Evolutionary conservation across 2,888 invertebrate species (phyloP), one percentile per base, ranked within the genome.

Genomic region (Dolomedes plantarius): DNA sequence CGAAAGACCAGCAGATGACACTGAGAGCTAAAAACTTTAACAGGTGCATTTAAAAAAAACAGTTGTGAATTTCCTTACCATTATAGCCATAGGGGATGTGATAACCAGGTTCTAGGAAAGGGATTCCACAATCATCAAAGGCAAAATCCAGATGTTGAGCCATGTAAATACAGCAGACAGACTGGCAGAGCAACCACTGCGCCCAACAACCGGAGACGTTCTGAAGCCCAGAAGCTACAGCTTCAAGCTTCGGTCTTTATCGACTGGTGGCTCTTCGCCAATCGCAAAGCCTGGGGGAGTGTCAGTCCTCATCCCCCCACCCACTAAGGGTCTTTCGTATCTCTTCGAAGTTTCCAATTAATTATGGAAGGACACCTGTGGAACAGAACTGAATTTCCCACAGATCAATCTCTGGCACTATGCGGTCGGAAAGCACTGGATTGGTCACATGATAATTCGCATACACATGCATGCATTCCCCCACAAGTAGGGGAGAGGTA

Each of bases 321-420:
- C 69, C 64, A 31, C 9, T 13, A 27, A 19, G 32, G 50, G 67
- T 75, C 75, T 65, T 67, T 80, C 72, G 68, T 75, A 50, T 72
- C 50, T 72, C 75, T 80, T 80, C 56, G 65, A 76, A 76, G 86
- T 79, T 76, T 72, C 69, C 88, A 82, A 87, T 88, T 87, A 88
- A 88, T 88, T 87, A 88, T 85, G 79, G 74, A 67, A 65, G 56
- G 69, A 71, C 88, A 88, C 88, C 88, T 88, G 88, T 85, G 69
- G 79, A 41, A 79, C 75, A 71, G 41, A 76, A 71, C 67, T 68
- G 78, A 82, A 72, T 78, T 87, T 88, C 88, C 78, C 88, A 88
- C 85, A 83, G 86, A 77, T 79, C 80, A 87, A 87, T 83, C 83
- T 82, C 86, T 46, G 41, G 69, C 68, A 68, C 72, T 77, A 78